A percentile compares a stretch with the other conserved stretches of the same genome.
Conservation (phyloP, 2,113 vertebrate genomes). For the Rhinoptilus africanus region DNA sequence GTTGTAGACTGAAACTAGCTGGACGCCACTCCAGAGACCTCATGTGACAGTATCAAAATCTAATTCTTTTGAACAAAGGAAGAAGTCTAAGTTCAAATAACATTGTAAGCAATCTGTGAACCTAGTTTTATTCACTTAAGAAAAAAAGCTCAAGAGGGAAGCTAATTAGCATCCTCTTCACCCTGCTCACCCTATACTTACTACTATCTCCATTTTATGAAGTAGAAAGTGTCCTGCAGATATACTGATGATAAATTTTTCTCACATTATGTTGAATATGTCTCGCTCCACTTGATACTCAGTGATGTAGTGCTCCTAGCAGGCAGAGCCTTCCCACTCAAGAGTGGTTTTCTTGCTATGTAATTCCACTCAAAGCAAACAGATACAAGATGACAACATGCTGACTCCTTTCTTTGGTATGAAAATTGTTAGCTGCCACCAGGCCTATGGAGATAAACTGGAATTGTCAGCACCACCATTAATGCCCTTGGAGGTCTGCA, state of each 20-base stretch:
- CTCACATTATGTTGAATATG: background rate
- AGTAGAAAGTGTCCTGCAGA: background rate
- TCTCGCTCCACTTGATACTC: background rate
- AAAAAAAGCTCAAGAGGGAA: background rate
- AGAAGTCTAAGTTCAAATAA: background rate
- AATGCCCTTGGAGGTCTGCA: conserved; percentile 14
- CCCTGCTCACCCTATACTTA: background rate
- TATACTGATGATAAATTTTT: background rate
- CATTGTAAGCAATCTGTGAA: background rate
- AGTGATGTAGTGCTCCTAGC: background rate
- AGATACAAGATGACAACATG: conserved; percentile 25
- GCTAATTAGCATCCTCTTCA: background rate
- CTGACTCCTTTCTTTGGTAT: background rate
- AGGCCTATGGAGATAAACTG: conserved; percentile 12
- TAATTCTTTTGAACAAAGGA: background rate
- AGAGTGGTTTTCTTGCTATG: background rate
- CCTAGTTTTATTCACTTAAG: background rate
- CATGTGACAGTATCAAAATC: background rate
- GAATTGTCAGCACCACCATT: conserved; percentile 18
- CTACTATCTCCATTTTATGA: background rate
- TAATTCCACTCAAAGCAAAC: background rate
- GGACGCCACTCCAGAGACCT: background rate
- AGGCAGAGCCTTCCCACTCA: background rate
- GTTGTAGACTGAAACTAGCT: background rate
- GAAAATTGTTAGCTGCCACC: conserved; percentile 41